These are phyloP conservation scores for Eilema caniola DNA, from an alignment of 2,888 invertebrate genomes.

Conservation along the genomic window DNA sequence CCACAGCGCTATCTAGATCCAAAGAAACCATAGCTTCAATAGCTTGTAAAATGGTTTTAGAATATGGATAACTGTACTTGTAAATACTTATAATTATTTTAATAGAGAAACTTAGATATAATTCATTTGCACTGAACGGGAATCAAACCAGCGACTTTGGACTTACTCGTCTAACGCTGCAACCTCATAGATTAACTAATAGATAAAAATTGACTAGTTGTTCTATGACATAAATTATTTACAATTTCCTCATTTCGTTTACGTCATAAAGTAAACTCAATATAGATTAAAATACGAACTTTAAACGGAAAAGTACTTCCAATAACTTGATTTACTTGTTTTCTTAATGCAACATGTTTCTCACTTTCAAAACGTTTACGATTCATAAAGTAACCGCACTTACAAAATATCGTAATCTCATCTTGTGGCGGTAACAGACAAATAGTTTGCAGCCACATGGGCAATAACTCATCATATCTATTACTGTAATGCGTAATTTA, in stretches of 20 bases:
- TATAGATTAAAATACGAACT: not conserved
- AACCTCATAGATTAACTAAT: no score
- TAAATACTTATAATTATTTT: no score
- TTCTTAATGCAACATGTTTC: conserved; percentile 12
- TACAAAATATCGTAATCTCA: conserved; percentile 6
- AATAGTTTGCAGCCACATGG: not conserved
- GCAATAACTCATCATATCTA: not conserved
- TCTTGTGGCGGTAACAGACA: not conserved
- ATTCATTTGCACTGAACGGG: no score
- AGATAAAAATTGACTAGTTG: no score
- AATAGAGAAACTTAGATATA: no score
- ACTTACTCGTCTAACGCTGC: no score
- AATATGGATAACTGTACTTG: no score
- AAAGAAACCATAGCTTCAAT: no score
- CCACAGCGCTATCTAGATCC: no score
- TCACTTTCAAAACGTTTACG: conserved; percentile 12
- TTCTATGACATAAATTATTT: not conserved
- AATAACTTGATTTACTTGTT: conserved; percentile 9
- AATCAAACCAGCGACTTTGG: no score
- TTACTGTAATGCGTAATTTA: not conserved
- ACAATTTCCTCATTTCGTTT: not conserved
- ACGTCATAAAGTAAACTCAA: not conserved
- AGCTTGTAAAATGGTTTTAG: no score
- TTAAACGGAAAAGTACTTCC: not conserved
- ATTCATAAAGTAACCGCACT: conserved; percentile 14